Conservation (phyloP, 2,888 invertebrate genomes). For the Coremacera marginata region DNA sequence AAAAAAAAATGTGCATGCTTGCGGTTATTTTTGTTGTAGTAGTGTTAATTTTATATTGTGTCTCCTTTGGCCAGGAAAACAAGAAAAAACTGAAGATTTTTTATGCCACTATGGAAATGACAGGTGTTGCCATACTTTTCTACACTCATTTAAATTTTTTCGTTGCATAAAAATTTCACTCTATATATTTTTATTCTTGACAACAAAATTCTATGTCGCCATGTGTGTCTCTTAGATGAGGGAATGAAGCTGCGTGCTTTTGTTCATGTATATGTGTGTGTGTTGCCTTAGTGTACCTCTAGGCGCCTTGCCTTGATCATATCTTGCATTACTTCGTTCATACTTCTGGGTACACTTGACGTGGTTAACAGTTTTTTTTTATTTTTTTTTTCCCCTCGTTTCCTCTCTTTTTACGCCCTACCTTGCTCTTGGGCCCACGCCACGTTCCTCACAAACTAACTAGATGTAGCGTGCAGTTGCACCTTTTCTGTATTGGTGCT, state of each 20-base stretch:
- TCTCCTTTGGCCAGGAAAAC: no score
- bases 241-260: background rate
- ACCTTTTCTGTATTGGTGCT: constrained; percentile 22
- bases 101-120: constrained; percentile 20
- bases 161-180: background rate
- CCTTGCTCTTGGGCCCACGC: background rate
- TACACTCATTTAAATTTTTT: constrained; percentile 4
- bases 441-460: no score
- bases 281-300: background rate
- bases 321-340: background rate
- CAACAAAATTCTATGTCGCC: background rate
- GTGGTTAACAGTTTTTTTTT: background rate
- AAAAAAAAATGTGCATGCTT: no score
- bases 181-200: background rate
- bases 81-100: no score
- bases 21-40: no score
- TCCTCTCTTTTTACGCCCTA: background rate
- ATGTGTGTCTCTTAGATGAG: background rate
- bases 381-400: background rate
- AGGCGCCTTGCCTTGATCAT: constrained; percentile 30
- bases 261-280: background rate
- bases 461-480: background rate
- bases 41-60: no score
- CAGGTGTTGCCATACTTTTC: constrained; percentile 22
- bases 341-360: constrained; percentile 22